Percentiles rank a stretch among this genome's conserved stretches.
Evolutionary conservation across 2,113 vertebrate species (phyloP).

Genomic region (Pterophyllum scalare): DNA sequence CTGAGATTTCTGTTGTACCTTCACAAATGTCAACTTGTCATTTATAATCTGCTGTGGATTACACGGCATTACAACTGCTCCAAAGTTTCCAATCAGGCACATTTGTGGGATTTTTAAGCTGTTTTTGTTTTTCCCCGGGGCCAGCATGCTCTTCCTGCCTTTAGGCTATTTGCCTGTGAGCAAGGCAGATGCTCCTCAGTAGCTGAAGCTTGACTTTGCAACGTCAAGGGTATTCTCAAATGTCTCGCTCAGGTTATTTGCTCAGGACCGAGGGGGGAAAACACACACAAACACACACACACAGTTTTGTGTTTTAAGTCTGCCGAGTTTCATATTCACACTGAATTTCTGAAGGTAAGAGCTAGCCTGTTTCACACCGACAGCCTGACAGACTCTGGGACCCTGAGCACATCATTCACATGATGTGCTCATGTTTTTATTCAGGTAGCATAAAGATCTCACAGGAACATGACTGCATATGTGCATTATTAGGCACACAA

Average conservation of each 20-base stretch:
- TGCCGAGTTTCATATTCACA: rapidly evolving
- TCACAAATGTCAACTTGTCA: background rate
- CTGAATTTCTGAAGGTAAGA: background rate
- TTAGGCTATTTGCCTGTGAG: background rate
- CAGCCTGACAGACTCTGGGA: background rate
- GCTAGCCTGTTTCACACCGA: background rate
- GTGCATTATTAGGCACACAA: background rate
- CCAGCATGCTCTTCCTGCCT: background rate
- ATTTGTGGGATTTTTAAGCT: background rate
- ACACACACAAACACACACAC: no score
- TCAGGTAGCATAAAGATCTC: background rate
- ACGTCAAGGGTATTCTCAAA: background rate
- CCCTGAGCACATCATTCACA: no score
- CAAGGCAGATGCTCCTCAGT: background rate
- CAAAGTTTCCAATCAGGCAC: conserved; percentile 17
- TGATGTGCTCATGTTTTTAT: background rate
- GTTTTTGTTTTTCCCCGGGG: background rate
- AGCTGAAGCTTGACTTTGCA: background rate
- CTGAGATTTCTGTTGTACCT: background rate
- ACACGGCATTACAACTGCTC: background rate
- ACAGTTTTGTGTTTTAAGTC: background rate
- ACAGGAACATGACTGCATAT: background rate
- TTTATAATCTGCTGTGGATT: conserved; percentile 33
- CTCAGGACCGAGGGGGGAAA: background rate
- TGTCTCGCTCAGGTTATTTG: background rate